Base-by-base conservation (phyloP, 2,888 invertebrate genomes). In the Hypercompe scribonia region DNA sequence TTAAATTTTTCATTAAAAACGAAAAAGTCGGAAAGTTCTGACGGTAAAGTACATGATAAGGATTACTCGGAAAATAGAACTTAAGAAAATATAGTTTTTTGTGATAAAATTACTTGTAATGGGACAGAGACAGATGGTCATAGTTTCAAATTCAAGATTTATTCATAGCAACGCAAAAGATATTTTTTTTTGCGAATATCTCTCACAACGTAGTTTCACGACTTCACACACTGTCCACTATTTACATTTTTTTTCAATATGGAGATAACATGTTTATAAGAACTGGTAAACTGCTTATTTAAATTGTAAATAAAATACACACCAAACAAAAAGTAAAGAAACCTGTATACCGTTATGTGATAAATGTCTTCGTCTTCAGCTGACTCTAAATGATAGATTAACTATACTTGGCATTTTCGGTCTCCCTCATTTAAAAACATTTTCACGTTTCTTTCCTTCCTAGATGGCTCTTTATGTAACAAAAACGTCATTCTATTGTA, bases 1-100 rank as follows among this genome's bases (percentile, higher is more conserved):
- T 76, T 68, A 78, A 70, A 68, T 33, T 67, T 67, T 76, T 67
- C 71, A 74, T 75, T 73, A 68, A 31, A 34, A 70, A 68, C 68
- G 70, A 72, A 78, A 75, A 67, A 46, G 34, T 67, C 50, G 46
- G 28, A 58, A 70, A 66, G 64, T 70, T 34, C 18, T 31, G 46
- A 70, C 70, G 36, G 11, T 34, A 33, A 67, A 50, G 46, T 66
- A 66, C 31, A 66, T 42, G 42, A 66, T 42, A 39, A 66, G 28
- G 28, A 66, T 66, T 66, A 66, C 42, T 42, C 42, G 42, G 42
- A 66, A 65, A 42, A 66, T 42, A 66, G 42, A 66, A 18, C 36
- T 66, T 42, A 42, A 42, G 42, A 66, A 21, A 66, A 42, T 42
- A 39, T 42, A 42, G 65, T 58, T 58, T 15, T 28, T 58, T 58